phyloP scores from a whole-genome alignment of 2,888 invertebrate genomes.

The Troglohyphantes excavatus region DNA sequence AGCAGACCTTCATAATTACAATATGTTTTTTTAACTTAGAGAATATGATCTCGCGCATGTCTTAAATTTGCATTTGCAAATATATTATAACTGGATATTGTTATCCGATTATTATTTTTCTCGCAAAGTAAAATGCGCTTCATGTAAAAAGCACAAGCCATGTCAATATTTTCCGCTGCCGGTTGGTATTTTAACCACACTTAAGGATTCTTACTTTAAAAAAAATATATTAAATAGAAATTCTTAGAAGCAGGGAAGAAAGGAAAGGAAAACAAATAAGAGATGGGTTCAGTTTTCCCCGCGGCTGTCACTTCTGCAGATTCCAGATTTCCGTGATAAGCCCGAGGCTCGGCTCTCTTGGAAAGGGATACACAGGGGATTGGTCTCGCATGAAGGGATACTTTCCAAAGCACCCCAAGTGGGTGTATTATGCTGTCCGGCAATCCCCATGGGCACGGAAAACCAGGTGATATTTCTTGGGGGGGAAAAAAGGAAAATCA shows the following conservation, averaged over 20 bases:
- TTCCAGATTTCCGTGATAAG: conserved; percentile 57
- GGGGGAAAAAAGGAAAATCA: not conserved
- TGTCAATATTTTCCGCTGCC: too few species aligned
- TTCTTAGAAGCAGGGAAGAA: not conserved
- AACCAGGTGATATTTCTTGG: conserved; percentile 25
- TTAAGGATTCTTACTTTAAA: not conserved
- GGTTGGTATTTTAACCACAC: too few species aligned
- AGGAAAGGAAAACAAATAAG: not conserved
- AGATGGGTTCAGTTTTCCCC: conserved; percentile 22
- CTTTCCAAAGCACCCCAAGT: conserved; percentile 21
- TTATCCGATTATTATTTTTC: too few species aligned
- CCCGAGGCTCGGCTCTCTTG: not conserved
- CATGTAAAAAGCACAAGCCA: too few species aligned
- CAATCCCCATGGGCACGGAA: not conserved
- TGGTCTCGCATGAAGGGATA: conserved; percentile 38
- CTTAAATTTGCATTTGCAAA: too few species aligned
- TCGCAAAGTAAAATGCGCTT: too few species aligned
- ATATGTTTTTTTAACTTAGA: too few species aligned
- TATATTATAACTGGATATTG: too few species aligned
- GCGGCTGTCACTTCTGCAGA: conserved; percentile 65
- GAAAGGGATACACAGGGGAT: conserved; percentile 19
- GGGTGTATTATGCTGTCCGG: not conserved
- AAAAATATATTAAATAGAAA: not conserved
- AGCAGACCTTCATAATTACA: too few species aligned
- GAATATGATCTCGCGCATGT: too few species aligned